Evolutionary conservation across 2,888 invertebrate genomes (phyloP), one percentile per base, ranked within the genome.

Genomic region (Netelia inedita): DNA sequence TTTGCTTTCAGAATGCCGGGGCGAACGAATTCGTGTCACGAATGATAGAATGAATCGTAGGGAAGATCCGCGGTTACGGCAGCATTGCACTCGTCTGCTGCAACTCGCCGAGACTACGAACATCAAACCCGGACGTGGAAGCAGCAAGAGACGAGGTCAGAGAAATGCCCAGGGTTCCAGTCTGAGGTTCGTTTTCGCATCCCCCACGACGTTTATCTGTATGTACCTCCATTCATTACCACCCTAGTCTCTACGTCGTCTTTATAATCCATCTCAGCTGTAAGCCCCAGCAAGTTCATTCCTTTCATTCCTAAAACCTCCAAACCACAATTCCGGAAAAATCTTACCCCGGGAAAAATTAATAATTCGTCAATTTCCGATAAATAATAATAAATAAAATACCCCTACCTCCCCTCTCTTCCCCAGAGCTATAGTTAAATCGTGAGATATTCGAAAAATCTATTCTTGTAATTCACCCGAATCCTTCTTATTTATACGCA

Each of bases 11-110:
- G 81, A 78, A 81, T 72, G 76, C 68, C 61, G 81, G 68, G 81
- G 61, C 41, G 76, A 76, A 68, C 82, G 85, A 83, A 83, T 86
- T 87, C 73, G 83, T 86, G 68, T 85, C 85, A 71, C 86, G 87
- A 59, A 87, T 86, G 71, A 82, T 86, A 90, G 87, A 88, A 94
- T 93, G 92, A 94, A 94, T 93, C 94, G 93, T 85, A 94, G 94
- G 68, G 95, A 94, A 89, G 95, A 95, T 89, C 93, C 94, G 91
- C 94, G 94, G 92, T 91, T 95, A 88, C 94, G 92, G 90, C 93
- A 93, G 92, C 93, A 93, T 89, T 92, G 94, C 86, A 94, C 94
- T 90, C 94, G 94, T 86, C 93, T 95, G 89, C 93, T 95, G 91
- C 94, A 94, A 92, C 91, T 95, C 88, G 94, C 94, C 79, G 95